Evolutionary conservation across 2,888 invertebrate genomes (phyloP), one percentile per base, ranked within the genome.

Genomic region (Toxonevra muliebris): DNA sequence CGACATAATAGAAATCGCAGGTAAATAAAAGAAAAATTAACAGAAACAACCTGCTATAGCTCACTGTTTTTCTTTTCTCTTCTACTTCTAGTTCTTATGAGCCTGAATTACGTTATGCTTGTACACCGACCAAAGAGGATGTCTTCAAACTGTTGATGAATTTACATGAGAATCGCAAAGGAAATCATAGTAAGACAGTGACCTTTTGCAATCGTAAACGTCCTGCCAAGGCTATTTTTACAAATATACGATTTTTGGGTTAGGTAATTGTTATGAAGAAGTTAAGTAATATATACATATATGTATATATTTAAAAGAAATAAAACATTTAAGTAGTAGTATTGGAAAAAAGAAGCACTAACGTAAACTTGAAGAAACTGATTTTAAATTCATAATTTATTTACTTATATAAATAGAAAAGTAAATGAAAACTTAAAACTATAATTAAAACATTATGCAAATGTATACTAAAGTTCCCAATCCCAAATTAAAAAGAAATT

Each of bases 151-250:
- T 90, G 3, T 76, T 90, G 68, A 86, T 89, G 12, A 89, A 89
- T 53, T 81, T 90, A 8, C 90, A 90, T 78, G 89, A 89, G 73
- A 87, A 89, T 65, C 87, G 88, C 41, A 87, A 87, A 71, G 90
- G 89, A 1, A 85, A 85, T 73, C 82, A 83, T 66, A 83, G 83
- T 68, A 88, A 87, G 77, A 86, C 87, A n/a, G 87, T 90, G 20
- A 87, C 87, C 75, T 90, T 90, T 81, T 90, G 90, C 81, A 90
- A 90, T 79, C 85, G 89, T 68, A 87, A 87, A 75, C 86, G 89
- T 74, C 88, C 89, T 0, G 89, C 90, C 11, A 85, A 87, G 68
- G 85, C 87, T 7, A 87, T 90, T 57, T 89, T 89, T 76, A 89
- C 89, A 68, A 90, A 89, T 79, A 89, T 90, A 74, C 87, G 90